phyloP scores from a whole-genome alignment of 2,888 invertebrate species.

The Drosophila paranaensis region DNA sequence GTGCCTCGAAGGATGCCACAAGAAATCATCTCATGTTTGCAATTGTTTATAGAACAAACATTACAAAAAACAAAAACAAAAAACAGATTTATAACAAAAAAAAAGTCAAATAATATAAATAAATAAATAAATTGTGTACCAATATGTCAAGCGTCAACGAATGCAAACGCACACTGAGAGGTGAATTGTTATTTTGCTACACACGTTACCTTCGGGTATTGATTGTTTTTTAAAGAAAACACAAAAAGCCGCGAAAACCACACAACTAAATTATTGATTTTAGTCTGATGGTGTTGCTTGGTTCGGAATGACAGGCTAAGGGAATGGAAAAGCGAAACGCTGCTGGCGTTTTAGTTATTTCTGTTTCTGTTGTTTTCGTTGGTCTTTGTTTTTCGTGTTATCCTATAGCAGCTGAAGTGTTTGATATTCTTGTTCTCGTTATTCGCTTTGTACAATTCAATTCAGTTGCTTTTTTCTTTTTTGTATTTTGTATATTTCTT shows the following conservation, averaged over 20 bases:
- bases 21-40: constrained; percentile 8
- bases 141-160: constrained; percentile 77
- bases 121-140: constrained; percentile 76
- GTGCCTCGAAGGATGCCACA: constrained; percentile 13
- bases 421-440: constrained; percentile 51
- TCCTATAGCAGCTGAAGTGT: constrained; percentile 42
- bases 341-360: constrained; percentile 30
- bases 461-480: constrained; percentile 12
- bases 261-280: constrained; percentile 78
- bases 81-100: constrained; percentile 9
- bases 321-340: constrained; percentile 44
- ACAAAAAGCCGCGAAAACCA: constrained; percentile 78
- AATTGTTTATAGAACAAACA: too few relatives aligned
- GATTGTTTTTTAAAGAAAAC: constrained; percentile 78
- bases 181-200: constrained; percentile 64
- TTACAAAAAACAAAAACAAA: too few relatives aligned
- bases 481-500: constrained; percentile 1
- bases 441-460: constrained; percentile 50
- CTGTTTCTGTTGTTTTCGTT: too few relatives aligned
- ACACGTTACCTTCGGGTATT: constrained; percentile 79
- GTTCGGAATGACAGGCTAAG: constrained; percentile 51
- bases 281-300: constrained; percentile 63
- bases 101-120: background rate
- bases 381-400: constrained; percentile 5
- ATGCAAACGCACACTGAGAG: constrained; percentile 75